A percentile compares a stretch with the other conserved stretches of the same genome.
phyloP scores from a whole-genome alignment of 2,797 vertebrate genomes.

The Fundulus diaphanus region DNA sequence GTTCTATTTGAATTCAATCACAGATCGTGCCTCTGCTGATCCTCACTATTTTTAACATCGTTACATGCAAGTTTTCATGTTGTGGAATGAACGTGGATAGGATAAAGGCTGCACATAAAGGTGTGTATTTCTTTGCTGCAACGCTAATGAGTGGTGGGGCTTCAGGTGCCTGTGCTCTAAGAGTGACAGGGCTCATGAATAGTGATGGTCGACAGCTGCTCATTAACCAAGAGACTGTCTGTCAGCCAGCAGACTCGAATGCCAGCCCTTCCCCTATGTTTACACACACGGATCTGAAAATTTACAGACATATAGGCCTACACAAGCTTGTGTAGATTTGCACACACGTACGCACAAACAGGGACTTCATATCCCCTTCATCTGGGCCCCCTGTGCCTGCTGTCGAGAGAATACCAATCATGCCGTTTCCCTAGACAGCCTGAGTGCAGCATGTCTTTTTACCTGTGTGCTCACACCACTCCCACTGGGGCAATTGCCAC shows the following conservation, averaged over 20 bases:
- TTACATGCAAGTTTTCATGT: slow-evolving; percentile 25
- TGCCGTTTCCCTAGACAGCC: slow-evolving; percentile 44
- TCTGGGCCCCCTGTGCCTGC: slow-evolving; percentile 57
- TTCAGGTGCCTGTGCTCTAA: slow-evolving; percentile 70
- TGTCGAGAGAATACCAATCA: slow-evolving; percentile 47
- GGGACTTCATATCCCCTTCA: slow-evolving; percentile 63
- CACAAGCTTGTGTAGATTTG: slow-evolving; percentile 44
- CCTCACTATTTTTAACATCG: slow-evolving; percentile 10
- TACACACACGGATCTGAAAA: slow-evolving; percentile 41
- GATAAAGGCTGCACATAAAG: slow-evolving; percentile 8
- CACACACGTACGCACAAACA: slow-evolving; percentile 17
- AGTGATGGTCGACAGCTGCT: slow-evolving; percentile 84
- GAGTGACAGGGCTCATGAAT: slow-evolving; percentile 82
- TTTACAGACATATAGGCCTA: slow-evolving; percentile 34
- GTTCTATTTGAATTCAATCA: slow-evolving; percentile 47
- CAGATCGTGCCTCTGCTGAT: slow-evolving; percentile 26
- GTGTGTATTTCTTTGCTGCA: slow-evolving; percentile 36
- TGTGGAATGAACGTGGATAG: slow-evolving; percentile 28
- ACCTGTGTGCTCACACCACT: slow-evolving; percentile 38
- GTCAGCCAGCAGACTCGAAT: slow-evolving; percentile 73
- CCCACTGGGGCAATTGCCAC: slow-evolving; percentile 50
- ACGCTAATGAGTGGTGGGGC: slow-evolving; percentile 72
- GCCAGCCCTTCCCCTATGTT: slow-evolving; percentile 58
- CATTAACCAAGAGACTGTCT: slow-evolving; percentile 81
- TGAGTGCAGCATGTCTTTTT: slow-evolving; percentile 46